Base-by-base conservation (phyloP, 2,113 vertebrate species). In the Rhombomys opimus region DNA sequence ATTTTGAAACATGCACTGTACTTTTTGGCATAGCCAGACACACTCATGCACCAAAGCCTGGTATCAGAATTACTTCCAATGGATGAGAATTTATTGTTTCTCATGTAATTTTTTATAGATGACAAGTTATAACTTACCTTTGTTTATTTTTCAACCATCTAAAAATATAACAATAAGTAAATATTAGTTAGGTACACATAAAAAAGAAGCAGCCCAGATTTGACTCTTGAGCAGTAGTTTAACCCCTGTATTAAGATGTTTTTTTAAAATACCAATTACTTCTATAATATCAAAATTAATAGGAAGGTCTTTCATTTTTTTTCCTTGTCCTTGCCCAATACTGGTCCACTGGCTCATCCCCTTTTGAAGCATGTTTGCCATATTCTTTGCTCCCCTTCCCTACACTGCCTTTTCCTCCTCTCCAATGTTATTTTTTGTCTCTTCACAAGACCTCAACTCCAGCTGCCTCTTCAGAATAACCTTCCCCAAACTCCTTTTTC, bases 1-100 rank as follows among this genome's bases (percentile, higher is more conserved):
- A 12, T 70, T 93, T 75, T 95, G 46, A 81, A 94, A 67, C 61
- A 65, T 96, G 20, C 38, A 90, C 3, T 38, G 15, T 70, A 59
- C 0, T 4, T 86, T 93, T 94, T 57, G 27, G 32, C 38, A 65
- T 84, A 84, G 4, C 3, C 17, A 88, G 14, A 70, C 30, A 91
- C 2, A 57, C 5, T 94, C 32, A 18, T 17, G 8, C 46, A 32
- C 15, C 70, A 94, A 90, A 92, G 22, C 23, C 63, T 57, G 35
- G 13, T 88, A 57, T 57, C 9, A 57, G 22, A 54, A 73, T 57
- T 88, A 2, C 14, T 27, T 38, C 4, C 22, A 88, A 27, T 32
- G 65, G 30, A 35, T 85, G 73, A 54, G 46, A 89, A 91, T 59
- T 86, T 57, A 61, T 38, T 59, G 0, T 80, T 25, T 85, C 12